These are phyloP conservation scores for Crotalus helleri DNA, from an alignment of 2,113 vertebrate genomes.

Conservation along the genomic window DNA sequence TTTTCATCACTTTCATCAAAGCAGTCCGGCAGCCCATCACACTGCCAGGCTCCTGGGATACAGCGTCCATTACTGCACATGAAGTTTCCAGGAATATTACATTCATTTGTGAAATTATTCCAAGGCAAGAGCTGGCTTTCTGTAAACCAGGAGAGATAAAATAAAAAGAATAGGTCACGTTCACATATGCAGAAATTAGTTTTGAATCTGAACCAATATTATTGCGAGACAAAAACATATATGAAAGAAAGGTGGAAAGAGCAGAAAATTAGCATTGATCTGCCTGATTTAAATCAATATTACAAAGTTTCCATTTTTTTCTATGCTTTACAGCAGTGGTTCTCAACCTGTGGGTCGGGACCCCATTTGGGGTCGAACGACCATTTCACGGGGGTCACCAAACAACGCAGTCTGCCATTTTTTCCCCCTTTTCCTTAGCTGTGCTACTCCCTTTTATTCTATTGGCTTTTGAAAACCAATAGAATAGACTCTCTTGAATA, in stretches of 20 bases:
- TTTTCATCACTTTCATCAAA: conserved; percentile 93
- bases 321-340: background rate
- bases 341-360: too few species aligned
- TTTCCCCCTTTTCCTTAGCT: too few species aligned
- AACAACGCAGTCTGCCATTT: too few species aligned
- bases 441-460: too few species aligned
- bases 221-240: background rate
- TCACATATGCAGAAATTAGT: background rate
- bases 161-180: conserved; percentile 14
- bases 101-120: conserved; percentile 94
- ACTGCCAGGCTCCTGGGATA: conserved; percentile 90
- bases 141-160: conserved; percentile 52
- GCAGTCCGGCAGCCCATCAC: conserved; percentile 89
- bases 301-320: background rate
- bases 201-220: background rate
- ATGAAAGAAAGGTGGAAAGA: background rate
- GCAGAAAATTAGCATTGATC: background rate
- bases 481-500: too few species aligned
- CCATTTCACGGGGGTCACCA: too few species aligned
- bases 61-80: conserved; percentile 93
- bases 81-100: conserved; percentile 96
- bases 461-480: too few species aligned
- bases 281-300: background rate
- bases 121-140: conserved; percentile 92
- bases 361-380: too few species aligned